phyloP scores from a whole-genome alignment of 2,113 vertebrate species.

The Nycticebus coucang region DNA sequence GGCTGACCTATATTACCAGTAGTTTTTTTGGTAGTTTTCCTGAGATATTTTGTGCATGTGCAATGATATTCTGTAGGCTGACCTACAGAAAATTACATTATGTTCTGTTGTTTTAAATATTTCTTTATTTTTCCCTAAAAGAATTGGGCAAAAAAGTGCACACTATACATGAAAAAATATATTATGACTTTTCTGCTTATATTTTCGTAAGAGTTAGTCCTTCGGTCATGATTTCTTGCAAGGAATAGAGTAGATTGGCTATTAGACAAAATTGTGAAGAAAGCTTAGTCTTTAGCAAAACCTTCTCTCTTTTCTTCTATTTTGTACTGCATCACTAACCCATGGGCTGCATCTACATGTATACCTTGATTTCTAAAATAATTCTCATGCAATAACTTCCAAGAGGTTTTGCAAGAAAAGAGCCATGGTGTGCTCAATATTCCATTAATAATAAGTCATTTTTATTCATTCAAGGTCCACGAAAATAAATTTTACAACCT shows the following conservation, averaged over 20 bases:
- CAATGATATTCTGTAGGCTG: no score
- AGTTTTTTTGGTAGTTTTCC: no score
- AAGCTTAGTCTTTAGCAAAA: neutral
- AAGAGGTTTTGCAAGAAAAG: neutral
- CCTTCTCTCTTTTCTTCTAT: neutral
- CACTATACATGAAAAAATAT: no score
- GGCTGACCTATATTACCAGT: no score
- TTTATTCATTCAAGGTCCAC: neutral
- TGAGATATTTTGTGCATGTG: no score
- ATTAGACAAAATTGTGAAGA: constrained; percentile 3
- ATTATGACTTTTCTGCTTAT: neutral
- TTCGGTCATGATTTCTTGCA: neutral
- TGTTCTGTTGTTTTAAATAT: no score
- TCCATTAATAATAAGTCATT: neutral
- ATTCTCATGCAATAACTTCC: neutral
- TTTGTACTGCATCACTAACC: neutral
- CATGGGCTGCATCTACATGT: neutral
- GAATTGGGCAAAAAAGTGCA: no score
- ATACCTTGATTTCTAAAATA: neutral
- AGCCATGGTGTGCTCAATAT: neutral
- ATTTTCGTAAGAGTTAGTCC: neutral
- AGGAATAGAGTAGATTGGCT: neutral
- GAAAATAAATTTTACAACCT: neutral
- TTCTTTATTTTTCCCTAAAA: no score
- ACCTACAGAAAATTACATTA: no score